Base-by-base conservation (phyloP, 2,797 vertebrate genomes). In the Poeciliopsis infans region DNA sequence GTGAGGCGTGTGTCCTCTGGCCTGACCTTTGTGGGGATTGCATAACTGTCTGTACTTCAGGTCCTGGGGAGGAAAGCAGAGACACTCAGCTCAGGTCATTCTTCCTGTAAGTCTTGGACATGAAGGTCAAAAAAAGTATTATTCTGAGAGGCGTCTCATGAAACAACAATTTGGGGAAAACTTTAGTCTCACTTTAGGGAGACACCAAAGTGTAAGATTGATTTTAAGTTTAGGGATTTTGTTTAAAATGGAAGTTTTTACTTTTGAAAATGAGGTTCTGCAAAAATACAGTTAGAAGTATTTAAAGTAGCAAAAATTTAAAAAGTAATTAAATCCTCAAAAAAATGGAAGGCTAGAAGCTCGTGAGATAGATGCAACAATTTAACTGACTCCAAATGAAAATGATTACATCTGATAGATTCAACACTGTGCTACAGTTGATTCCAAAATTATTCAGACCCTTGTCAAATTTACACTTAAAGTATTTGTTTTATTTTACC, bases 1-100 rank as follows among this genome's bases (percentile, higher is more conserved):
- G 51, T 51, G 46, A 69, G 72, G 68, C 39, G 64, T 72, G 41
- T 55, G 72, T 69, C 71, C 39, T 72, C 16, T 69, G 18, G 43
- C 33, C 11, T 74, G 68, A 81, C 68, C 55, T 78, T 74, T 66
- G 18, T 47, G 7, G 20, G 18, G 13, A 36, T 88, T 80, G 47
- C 61, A 46, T 66, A 81, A 78, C 55, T 72, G 11, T 61, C 64
- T 49, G n/a, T 25, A 46, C 57, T 84, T 66, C 61, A 33, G 49
- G 8, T 79, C 61, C 64, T 12, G 33, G 57, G 59, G 74, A 83
- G 28, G 15, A 78, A 3, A 1, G 59, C 47, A 79, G 39, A 47
- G 23, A 31, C 4, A 53, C 45, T 10, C 2, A 25, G 23, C 59
- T 68, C 20, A 57, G 12, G 33, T 78, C 18, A 53, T 20, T 78